Conservation (phyloP, 2,888 invertebrate species). For the Phengaris alcon region DNA sequence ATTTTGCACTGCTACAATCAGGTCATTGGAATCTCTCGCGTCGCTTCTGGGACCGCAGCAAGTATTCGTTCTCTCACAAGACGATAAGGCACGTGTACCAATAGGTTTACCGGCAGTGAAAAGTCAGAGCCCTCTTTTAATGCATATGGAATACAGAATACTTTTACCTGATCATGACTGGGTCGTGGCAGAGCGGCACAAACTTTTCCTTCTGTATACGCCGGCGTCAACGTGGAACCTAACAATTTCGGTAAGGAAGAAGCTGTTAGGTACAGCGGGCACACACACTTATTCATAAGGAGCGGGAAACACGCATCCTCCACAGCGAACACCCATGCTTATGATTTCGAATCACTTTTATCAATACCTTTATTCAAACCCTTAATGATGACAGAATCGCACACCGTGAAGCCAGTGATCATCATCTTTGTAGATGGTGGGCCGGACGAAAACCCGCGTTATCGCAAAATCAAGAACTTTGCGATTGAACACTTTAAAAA, state of each 20-base stretch:
- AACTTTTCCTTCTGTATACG: conserved; percentile 31
- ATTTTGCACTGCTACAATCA: conserved; percentile 41
- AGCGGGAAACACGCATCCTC: conserved; percentile 29
- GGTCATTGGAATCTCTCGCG: conserved; percentile 39
- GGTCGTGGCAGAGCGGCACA: conserved; percentile 29
- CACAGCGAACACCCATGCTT: conserved; percentile 29
- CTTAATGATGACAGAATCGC: conserved; percentile 30
- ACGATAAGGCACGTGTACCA: conserved; percentile 37
- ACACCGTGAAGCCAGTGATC: conserved; percentile 32
- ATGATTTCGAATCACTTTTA: conserved; percentile 28
- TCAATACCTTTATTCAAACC: conserved; percentile 22
- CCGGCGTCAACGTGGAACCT: conserved; percentile 29
- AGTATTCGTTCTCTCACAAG: conserved; percentile 39
- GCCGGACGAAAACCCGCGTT: conserved; percentile 36
- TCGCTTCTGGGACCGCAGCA: conserved; percentile 39
- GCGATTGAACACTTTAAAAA: conserved; percentile 34
- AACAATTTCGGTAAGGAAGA: conserved; percentile 27
- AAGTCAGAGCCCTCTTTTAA: conserved; percentile 30
- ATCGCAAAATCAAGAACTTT: conserved; percentile 35
- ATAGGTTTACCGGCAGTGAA: conserved; percentile 30
- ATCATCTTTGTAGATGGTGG: conserved; percentile 32
- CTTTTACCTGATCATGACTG: conserved; percentile 31
- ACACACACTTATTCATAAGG: conserved; percentile 28
- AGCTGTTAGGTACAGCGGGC: conserved; percentile 27
- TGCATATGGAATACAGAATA: conserved; percentile 32